A percentile compares a stretch with the other conserved stretches of the same genome.
phyloP scores from a whole-genome alignment of 2,888 invertebrate genomes.

The Chrysolina americana region DNA sequence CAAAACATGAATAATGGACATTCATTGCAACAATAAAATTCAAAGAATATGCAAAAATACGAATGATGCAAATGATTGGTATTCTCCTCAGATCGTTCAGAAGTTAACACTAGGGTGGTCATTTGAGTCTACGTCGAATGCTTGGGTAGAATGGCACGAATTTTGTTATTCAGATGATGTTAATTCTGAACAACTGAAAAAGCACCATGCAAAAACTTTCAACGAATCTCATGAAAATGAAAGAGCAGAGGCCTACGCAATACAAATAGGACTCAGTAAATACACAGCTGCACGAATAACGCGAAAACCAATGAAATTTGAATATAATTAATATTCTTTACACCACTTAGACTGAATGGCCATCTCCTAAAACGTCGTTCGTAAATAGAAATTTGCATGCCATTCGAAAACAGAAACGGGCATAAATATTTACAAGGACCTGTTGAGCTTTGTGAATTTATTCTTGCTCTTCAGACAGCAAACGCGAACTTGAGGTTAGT shows the following conservation, averaged over 20 bases:
- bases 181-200: background rate
- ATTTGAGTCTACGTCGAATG: too few relatives aligned
- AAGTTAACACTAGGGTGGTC: too few relatives aligned
- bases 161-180: too few relatives aligned
- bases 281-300: background rate
- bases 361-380: conserved; percentile 19
- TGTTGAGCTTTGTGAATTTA: conserved; percentile 39
- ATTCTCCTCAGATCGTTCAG: too few relatives aligned
- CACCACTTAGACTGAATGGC: background rate
- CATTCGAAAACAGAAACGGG: conserved; percentile 31
- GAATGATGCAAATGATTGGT: too few relatives aligned
- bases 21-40: too few relatives aligned
- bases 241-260: background rate
- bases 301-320: conserved; percentile 3
- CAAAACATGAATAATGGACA: too few relatives aligned
- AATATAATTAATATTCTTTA: conserved; percentile 6
- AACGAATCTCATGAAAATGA: background rate
- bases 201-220: background rate
- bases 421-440: conserved; percentile 42
- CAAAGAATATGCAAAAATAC: too few relatives aligned
- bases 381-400: conserved; percentile 35
- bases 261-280: conserved; percentile 8
- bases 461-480: conserved; percentile 21
- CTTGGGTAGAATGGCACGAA: too few relatives aligned
- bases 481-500: conserved; percentile 30